A percentile compares a stretch with the other conserved stretches of the same genome.
Conservation (phyloP, 2,888 invertebrate species). For the Caenorhabditis zanzibari region DNA sequence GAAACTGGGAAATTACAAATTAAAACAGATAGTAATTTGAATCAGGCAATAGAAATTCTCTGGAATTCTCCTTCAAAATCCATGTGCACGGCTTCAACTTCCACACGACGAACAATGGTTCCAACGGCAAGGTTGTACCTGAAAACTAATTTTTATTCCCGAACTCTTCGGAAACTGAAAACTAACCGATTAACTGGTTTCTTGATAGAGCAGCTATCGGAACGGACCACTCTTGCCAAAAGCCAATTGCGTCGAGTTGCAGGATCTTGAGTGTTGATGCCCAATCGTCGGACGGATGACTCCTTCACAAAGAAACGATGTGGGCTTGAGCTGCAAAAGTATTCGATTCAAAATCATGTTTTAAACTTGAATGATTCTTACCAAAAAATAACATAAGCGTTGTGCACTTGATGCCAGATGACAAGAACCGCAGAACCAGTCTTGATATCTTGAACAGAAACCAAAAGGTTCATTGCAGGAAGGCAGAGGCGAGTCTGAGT, state of each 20-base stretch:
- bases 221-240: conserved; percentile 74
- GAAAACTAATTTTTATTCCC: neutral
- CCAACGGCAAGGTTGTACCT: conserved; percentile 80
- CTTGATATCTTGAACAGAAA: conserved; percentile 75
- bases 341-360: no score
- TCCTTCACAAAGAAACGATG: conserved; percentile 81
- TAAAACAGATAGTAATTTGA: neutral
- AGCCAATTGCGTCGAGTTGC: conserved; percentile 76
- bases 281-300: conserved; percentile 75
- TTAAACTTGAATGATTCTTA: conserved; percentile 32
- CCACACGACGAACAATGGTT: conserved; percentile 82
- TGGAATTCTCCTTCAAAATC: conserved; percentile 56
- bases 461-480: conserved; percentile 65
- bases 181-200: conserved; percentile 80
- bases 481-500: conserved; percentile 62
- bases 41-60: conserved; percentile 41
- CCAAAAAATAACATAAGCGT: conserved; percentile 80
- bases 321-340: conserved; percentile 68
- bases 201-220: conserved; percentile 81
- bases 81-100: conserved; percentile 74
- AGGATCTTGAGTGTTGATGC: conserved; percentile 60
- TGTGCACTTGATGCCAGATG: conserved; percentile 79
- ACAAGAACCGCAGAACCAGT: conserved; percentile 80
- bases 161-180: neutral
- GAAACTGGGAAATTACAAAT: neutral